Evolutionary conservation across 1,140 invertebrate species (phyloP), one percentile per base, ranked within the genome.

Genomic region (Ceratosolen solmsi): DNA sequence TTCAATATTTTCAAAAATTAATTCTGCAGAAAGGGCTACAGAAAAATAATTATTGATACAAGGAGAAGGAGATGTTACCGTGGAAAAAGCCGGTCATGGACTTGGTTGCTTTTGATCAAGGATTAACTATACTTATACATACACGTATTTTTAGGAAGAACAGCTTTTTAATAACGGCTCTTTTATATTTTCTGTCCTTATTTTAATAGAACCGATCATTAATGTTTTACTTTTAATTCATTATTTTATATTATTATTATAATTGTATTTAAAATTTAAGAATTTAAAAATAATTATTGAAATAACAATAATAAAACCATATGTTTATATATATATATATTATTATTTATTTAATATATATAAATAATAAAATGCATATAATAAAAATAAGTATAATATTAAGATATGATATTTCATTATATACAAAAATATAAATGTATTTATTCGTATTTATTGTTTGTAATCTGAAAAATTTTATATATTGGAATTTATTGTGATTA

Each of bases 81-180:
- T 79, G 79, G 79, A 74, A 74, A 79, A 80, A 80, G 56, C 79
- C 79, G 79, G 79, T 74, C 79, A 80, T 58, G 79, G 79, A 49
- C 79, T 74, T 63, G 56, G 56, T 80, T 73, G 25, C 33, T 74
- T 73, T 41, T 49, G 25, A 74, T 80, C 70, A 80, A 80, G 79
- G 79, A 74, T 56, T 56, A 15, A 80, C 58, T 36, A 11, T 33
- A 41, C 2, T 54, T 15, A 65, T 36, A 36, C 2, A 5, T 33
- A 9, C 3, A 38, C 22, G 33, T 25, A 38, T 30, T 36, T 17
- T 60, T 17, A 8, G 1, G 11, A 20, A 65, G 3, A 68, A 68
- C 38, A n/a, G 4, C 20, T 38, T 13, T 38, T 25, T 36, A 20
- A 1, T 33, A 20, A 63, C 30, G n/a, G 11, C n/a, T 11, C 11